phyloP scores from a whole-genome alignment of 2,113 vertebrate genomes.

The Saguinus midas region DNA sequence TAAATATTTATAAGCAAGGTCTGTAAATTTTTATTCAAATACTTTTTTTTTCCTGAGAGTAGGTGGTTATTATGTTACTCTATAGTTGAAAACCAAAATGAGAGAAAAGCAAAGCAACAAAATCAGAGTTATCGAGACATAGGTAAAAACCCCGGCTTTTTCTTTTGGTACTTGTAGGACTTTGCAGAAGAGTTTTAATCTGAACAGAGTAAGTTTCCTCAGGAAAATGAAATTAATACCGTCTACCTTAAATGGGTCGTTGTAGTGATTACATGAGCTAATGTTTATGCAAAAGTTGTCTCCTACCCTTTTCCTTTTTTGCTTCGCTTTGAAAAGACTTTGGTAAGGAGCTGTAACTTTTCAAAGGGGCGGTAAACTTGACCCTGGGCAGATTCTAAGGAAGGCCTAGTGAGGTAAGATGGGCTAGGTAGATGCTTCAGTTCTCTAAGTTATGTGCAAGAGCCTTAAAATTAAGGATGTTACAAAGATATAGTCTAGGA shows the following conservation, averaged over 20 bases:
- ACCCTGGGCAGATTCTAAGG: not conserved
- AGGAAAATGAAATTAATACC: not conserved
- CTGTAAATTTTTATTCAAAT: not conserved
- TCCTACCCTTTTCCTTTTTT: not conserved
- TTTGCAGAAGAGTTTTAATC: not conserved
- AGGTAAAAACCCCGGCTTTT: not conserved
- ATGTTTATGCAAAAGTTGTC: not conserved
- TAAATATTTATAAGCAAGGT: not conserved
- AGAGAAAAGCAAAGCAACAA: not conserved
- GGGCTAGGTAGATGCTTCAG: not conserved
- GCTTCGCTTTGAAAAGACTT: not conserved
- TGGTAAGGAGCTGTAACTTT: not conserved
- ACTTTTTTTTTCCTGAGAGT: not conserved
- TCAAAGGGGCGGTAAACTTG: not conserved
- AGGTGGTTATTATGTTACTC: not conserved
- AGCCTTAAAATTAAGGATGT: not conserved
- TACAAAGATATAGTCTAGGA: not conserved
- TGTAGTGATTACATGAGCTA: not conserved
- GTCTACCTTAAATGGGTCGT: not conserved
- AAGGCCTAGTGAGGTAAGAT: not conserved
- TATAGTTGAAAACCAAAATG: not conserved
- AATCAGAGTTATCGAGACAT: not conserved
- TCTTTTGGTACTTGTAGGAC: not conserved
- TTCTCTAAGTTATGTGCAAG: not conserved
- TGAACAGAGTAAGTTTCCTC: not conserved